These are phyloP conservation scores for Sitta europaea DNA, from an alignment of 2,113 vertebrate species.

Conservation along the genomic window DNA sequence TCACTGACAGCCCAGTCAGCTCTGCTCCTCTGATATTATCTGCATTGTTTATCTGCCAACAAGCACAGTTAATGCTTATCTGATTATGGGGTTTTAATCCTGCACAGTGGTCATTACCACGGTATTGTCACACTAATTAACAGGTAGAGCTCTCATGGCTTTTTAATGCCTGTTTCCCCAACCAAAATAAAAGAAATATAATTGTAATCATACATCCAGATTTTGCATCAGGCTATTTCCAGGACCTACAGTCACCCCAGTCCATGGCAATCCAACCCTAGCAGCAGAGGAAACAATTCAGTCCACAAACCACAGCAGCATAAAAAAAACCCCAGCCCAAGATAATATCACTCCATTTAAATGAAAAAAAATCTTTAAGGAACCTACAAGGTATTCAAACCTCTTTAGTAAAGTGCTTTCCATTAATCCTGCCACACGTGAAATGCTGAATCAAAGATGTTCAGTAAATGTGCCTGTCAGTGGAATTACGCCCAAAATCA, in stretches of 20 bases:
- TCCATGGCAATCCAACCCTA: accelerated
- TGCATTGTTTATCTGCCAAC: background rate
- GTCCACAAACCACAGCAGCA: background rate
- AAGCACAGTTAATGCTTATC: background rate
- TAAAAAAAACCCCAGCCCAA: background rate
- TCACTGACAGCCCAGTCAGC: background rate
- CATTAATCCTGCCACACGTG: background rate
- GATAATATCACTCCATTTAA: background rate
- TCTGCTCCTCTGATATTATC: background rate
- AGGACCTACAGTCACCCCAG: accelerated
- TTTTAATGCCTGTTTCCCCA: background rate
- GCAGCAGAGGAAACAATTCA: background rate
- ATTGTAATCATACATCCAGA: background rate
- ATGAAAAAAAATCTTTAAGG: background rate
- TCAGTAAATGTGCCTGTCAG: background rate
- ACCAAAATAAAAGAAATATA: background rate
- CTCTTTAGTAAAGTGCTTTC: slow-evolving; percentile 12
- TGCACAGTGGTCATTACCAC: background rate
- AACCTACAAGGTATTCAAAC: background rate
- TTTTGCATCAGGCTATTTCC: background rate
- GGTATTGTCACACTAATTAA: background rate
- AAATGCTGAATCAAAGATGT: background rate
- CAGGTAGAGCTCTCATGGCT: background rate
- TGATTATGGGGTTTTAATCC: background rate
- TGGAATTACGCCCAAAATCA: background rate